These are phyloP conservation scores for Sphenodon punctatus DNA, from an alignment of 2,797 vertebrate species.

Conservation along the genomic window DNA sequence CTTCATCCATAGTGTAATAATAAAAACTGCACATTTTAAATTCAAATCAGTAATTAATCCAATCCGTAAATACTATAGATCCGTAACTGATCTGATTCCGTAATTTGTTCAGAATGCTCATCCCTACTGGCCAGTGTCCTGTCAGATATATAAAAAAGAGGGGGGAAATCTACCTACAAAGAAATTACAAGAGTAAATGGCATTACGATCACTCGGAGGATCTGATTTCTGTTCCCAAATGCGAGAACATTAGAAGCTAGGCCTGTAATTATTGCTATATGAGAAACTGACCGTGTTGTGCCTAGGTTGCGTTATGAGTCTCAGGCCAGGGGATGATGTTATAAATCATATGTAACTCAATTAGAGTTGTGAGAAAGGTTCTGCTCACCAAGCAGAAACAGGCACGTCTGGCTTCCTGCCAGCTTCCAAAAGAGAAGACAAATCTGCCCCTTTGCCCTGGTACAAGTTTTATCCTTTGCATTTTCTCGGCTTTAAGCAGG, in stretches of 20 bases:
- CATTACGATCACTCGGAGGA: no score
- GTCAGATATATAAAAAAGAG: background rate
- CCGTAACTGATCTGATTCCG: no score
- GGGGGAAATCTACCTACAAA: background rate
- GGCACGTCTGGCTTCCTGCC: constrained; percentile 23
- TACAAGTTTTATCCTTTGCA: background rate
- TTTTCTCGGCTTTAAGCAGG: background rate
- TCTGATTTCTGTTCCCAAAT: background rate
- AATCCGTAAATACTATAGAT: no score
- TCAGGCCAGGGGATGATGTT: constrained; percentile 24
- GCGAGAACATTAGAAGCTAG: background rate
- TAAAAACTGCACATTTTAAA: no score
- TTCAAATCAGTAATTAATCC: no score
- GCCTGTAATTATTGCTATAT: background rate
- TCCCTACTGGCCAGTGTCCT: background rate
- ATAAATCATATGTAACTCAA: constrained; percentile 55
- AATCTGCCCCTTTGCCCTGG: background rate
- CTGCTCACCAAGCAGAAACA: constrained; percentile 62
- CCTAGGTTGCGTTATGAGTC: background rate
- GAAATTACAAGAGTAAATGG: background rate
- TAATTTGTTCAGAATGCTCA: no score
- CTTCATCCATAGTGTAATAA: no score
- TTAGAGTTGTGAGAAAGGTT: constrained; percentile 35
- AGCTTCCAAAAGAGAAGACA: background rate
- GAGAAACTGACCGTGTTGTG: background rate